Base-by-base conservation (phyloP, 2,888 invertebrate genomes). In the Morpho helenor region DNA sequence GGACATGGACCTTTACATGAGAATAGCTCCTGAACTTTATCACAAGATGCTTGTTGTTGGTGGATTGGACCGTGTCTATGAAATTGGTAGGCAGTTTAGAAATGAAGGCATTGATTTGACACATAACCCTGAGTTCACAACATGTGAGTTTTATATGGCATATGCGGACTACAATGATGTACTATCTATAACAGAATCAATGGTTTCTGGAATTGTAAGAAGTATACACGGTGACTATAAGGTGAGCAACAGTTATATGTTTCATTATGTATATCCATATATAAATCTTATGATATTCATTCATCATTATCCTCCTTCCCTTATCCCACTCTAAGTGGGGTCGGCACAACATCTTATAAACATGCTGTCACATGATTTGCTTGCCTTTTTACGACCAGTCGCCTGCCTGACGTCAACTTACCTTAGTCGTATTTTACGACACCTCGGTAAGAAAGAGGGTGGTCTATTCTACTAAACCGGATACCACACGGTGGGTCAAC, bases 71-170 rank as follows among this genome's bases (percentile, higher is more conserved):
- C 93, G 98, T 73, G 94, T 94, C 0, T 97, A 96, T 81, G 96
- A 97, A 91, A 96, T 97, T 65, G 97, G 97, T 1, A 93, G 99
- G 66, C 96, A 98, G 79, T 99, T 99, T 83, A 93, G 99, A 62
- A 99, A 99, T 87, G 99, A 99, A 91, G 98, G 99, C 57, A 99
- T 99, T 75, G 99, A 99, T 91, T 82, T 99, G 75, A 99, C 99
- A 0, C 99, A 99, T 78, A 99, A 99, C 85, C 99, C 99, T 0
- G 99, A 99, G 87, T 99, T 99, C 77, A 99, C 99, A 0, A 98
- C 99, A 7, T 98, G 99, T 78, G 99, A 99, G 91, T 99, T 99
- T 87, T 99, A 99, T 85, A 99, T 99, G 99, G 99, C 99, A 0
- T 99, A 99, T 87, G 99, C 99, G 10, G 99, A 99, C 86, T 99